A percentile compares a stretch with the other conserved stretches of the same genome.
Evolutionary conservation across 35 echinoderm and acorn worm species (phyloP).

Genomic region (Patiria miniata): DNA sequence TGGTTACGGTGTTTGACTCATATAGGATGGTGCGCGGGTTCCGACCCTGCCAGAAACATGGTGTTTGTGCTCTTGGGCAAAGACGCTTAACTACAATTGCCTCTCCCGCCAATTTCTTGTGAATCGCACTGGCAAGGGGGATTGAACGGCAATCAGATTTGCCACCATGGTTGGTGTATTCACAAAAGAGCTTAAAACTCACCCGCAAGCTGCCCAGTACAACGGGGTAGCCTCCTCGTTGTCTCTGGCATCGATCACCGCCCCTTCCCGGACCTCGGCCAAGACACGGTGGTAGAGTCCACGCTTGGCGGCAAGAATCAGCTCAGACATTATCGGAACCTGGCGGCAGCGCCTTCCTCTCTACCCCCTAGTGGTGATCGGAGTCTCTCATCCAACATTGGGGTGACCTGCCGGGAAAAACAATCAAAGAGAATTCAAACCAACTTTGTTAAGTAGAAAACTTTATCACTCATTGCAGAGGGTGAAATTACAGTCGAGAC

Average conservation of each 20-base stretch:
- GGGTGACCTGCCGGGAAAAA: neutral
- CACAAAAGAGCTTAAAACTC: neutral
- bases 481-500: too few relatives aligned
- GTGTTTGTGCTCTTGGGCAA: too few relatives aligned
- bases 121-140: too few relatives aligned
- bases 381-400: neutral
- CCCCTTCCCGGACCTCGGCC: slow-evolving; percentile 14
- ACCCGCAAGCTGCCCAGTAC: slow-evolving; percentile 37
- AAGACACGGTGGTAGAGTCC: neutral
- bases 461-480: too few relatives aligned
- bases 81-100: too few relatives aligned
- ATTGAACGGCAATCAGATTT: too few relatives aligned
- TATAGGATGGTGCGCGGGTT: neutral
- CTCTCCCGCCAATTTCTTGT: too few relatives aligned
- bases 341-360: neutral
- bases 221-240: slow-evolving; percentile 1
- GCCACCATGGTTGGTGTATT: too few relatives aligned
- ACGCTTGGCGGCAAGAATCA: slow-evolving; percentile 33
- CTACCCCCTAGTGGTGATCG: neutral
- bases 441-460: too few relatives aligned
- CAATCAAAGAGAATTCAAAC: neutral
- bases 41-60: neutral
- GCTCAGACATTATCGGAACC: neutral
- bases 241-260: neutral
- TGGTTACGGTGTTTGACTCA: too few relatives aligned